Conservation (phyloP, 1,140 invertebrate genomes). For the Drosophila nasuta region DNA sequence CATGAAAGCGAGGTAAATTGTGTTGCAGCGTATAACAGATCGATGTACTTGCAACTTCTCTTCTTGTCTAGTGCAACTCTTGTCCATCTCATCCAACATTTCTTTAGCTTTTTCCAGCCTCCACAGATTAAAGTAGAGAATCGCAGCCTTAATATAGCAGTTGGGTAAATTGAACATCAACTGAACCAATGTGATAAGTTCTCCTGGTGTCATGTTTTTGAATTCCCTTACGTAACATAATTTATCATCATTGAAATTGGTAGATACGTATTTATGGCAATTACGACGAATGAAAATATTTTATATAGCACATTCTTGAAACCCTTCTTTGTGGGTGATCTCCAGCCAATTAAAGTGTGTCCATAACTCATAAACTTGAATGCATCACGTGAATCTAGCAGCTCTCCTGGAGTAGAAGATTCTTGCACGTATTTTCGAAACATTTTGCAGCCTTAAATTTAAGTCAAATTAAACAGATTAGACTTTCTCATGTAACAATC, state of each 20-base stretch:
- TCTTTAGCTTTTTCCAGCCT: constrained; percentile 38
- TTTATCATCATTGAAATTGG: background rate
- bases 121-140: background rate
- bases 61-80: background rate
- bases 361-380: background rate
- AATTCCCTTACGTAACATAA: background rate
- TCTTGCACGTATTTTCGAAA: background rate
- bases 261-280: background rate
- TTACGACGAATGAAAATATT: background rate
- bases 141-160: background rate
- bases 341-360: background rate
- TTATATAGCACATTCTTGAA: background rate
- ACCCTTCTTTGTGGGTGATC: background rate
- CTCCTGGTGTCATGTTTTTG: background rate
- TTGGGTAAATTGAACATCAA: constrained; percentile 31
- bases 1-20: background rate
- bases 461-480: background rate
- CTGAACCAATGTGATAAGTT: background rate
- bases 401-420: background rate
- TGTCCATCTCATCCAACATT: constrained; percentile 28
- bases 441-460: background rate
- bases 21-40: constrained; percentile 39
- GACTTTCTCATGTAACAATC: too few species aligned
- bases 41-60: constrained; percentile 33
- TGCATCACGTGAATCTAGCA: background rate